Base-by-base conservation (phyloP, 2,888 invertebrate species). In the Harmothoe impar region DNA sequence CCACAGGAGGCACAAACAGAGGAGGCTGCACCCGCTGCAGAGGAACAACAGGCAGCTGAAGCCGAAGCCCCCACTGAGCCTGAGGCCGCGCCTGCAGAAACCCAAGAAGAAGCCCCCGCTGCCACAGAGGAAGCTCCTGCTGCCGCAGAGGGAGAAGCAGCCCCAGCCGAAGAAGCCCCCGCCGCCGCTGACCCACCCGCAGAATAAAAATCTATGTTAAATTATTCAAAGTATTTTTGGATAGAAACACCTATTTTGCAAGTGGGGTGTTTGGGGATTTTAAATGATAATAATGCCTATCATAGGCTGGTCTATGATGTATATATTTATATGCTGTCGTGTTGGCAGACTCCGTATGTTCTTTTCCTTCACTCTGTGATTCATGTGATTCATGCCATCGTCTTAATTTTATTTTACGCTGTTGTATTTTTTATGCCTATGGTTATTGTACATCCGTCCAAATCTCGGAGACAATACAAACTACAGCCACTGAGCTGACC, bases 1-100 rank as follows among this genome's bases (percentile, higher is more conserved):
- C 86, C 86, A 29, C 86, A 31, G 86, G 86, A 86, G 52, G 56
- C 54, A 23, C 51, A 33, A 33, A 5, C 51, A 29, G 78, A 78
- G 15, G 78, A 78, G 15, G 84, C 84, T 7, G 54, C 86, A 5
- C 29, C 86, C 0, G 54, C 52, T n/a, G 84, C 51, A 1, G 31
- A 52, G 15, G 86, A 25, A 43, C 43, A 43, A 43, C 43, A 43
- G 43, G 86, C 52, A 10, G 54, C 86, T 5, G 52, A 51, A 1
- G 86, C 29, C 7, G 86, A 54, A 17, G 31, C 86, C 17, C 31
- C 86, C 0, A 5, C 52, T 1, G 52, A 52, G 23, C 29, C 5
- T 10, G 86, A 86, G 29, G 54, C 86, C 15, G 54, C 86, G 7
- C 54, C 86, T 51, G 84, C 84, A 33, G 84, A 35, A 43, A 51